These are phyloP conservation scores for Drosophila mayaguana DNA, from an alignment of 2,888 invertebrate genomes.

Conservation along the genomic window DNA sequence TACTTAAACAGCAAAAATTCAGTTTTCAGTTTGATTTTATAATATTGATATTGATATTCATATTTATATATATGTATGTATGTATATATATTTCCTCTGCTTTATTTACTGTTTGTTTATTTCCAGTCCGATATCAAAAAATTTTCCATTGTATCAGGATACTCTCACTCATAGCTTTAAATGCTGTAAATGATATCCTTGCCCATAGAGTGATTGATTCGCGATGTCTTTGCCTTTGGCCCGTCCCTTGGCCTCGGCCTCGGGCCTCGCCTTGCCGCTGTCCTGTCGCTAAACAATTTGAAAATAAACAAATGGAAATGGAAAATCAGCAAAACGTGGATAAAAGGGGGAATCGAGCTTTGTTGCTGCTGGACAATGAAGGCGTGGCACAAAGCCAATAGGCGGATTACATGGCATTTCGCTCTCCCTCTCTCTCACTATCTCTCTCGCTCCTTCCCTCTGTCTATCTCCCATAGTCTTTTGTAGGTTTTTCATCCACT, in stretches of 20 bases:
- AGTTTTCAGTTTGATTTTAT: no score
- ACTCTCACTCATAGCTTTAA: background rate
- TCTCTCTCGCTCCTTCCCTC: no score
- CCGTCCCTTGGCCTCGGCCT: no score
- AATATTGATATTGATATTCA: no score
- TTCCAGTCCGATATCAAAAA: background rate
- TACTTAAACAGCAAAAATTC: no score
- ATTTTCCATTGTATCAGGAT: background rate
- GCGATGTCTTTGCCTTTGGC: background rate
- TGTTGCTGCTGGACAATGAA: constrained; percentile 12
- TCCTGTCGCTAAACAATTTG: constrained; percentile 11
- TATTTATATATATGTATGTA: no score
- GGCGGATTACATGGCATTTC: constrained; percentile 31
- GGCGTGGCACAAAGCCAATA: constrained; percentile 19
- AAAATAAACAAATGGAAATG: constrained; percentile 31
- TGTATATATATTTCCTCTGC: no score
- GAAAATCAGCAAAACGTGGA: constrained; percentile 9
- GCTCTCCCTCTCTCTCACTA: background rate
- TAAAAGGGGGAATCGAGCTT: background rate
- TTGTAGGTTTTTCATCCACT: constrained; percentile 5
- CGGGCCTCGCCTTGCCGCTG: background rate
- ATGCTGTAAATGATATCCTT: constrained; percentile 7
- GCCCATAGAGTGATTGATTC: constrained; percentile 6
- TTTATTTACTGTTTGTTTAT: background rate
- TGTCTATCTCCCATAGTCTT: background rate